Evolutionary conservation across 2,113 vertebrate genomes (phyloP).

Genomic region (Petrocephalus microphthalmus): DNA sequence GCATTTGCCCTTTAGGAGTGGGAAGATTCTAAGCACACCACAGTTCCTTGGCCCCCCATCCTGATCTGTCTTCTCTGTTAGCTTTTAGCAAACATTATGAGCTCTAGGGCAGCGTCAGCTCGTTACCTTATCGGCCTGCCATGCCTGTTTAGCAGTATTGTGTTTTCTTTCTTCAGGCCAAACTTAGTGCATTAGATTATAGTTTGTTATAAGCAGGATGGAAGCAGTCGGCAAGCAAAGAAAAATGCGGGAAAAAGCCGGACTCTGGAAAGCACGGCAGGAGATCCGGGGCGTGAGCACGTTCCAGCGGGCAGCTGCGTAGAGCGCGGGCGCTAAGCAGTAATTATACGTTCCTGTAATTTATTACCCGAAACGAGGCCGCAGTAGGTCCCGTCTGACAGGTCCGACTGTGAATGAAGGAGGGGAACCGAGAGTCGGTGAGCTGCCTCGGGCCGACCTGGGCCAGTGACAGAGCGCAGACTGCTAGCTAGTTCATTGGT

Average conservation of each 20-base stretch:
- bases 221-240: conserved; percentile 44
- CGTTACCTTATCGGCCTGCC: conserved; percentile 18
- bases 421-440: background rate
- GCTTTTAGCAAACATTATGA: background rate
- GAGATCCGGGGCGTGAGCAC: background rate
- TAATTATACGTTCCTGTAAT: background rate
- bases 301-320: background rate
- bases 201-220: conserved; percentile 49
- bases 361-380: background rate
- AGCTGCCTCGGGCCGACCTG: background rate
- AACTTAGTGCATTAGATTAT: conserved; percentile 51
- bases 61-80: background rate
- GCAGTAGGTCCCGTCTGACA: background rate
- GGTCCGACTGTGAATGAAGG: background rate
- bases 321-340: background rate
- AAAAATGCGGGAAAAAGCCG: conserved; percentile 20
- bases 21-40: background rate
- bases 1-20: background rate
- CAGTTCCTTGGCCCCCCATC: background rate
- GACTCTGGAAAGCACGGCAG: conserved; percentile 24
- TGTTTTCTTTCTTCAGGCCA: conserved; percentile 46
- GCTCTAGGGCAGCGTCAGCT: background rate
- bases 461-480: background rate
- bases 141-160: conserved; percentile 55
- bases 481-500: background rate